These are phyloP conservation scores for Argya squamiceps DNA, from an alignment of 2,797 vertebrate species.

Conservation along the genomic window DNA sequence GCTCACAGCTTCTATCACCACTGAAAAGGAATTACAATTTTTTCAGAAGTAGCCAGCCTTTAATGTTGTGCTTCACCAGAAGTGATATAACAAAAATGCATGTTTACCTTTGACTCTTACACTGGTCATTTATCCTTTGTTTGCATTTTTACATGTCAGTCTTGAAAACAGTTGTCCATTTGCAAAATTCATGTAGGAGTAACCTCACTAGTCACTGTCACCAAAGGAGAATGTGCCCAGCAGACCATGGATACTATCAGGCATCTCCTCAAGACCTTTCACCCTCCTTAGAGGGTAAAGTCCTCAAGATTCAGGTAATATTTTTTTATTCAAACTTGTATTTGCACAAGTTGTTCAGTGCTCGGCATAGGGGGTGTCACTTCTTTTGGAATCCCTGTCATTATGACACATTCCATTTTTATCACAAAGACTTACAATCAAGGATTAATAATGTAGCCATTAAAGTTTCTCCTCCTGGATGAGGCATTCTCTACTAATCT, in stretches of 20 bases:
- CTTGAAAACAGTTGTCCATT: neutral
- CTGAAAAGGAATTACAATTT: neutral
- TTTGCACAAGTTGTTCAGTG: neutral
- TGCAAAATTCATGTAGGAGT: neutral
- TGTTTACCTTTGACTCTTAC: neutral
- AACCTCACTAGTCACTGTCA: neutral
- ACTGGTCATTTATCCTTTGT: neutral
- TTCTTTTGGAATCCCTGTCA: neutral
- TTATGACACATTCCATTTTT: fast-evolving
- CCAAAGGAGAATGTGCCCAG: neutral
- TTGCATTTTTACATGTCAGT: neutral
- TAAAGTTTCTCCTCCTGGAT: neutral
- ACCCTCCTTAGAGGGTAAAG: neutral
- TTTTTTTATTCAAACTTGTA: neutral
- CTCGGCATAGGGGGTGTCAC: neutral
- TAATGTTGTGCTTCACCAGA: neutral
- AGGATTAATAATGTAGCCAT: neutral
- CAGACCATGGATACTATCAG: neutral
- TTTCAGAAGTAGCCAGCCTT: neutral
- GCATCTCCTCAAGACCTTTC: neutral
- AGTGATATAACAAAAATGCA: neutral
- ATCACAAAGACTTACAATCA: neutral
- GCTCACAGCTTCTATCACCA: neutral
- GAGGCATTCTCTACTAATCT: neutral
- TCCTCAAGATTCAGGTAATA: neutral